Evolutionary conservation across 1,140 invertebrate genomes (phyloP).

Genomic region (Medauroidea extradentata): DNA sequence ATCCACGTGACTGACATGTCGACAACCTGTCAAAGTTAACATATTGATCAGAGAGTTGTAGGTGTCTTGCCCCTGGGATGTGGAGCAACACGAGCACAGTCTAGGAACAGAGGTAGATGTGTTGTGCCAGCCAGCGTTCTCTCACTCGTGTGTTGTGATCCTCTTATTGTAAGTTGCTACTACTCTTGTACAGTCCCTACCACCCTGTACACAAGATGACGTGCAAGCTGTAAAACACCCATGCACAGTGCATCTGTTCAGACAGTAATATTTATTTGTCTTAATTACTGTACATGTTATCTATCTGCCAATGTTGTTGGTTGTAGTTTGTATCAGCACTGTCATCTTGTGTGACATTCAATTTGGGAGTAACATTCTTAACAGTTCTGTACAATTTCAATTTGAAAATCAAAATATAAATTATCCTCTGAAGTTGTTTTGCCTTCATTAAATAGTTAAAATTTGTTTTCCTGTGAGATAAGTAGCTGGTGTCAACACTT

Average conservation of each 20-base stretch:
- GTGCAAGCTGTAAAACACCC: not conserved
- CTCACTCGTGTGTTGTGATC: slow-evolving; percentile 14
- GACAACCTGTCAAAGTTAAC: too few species aligned
- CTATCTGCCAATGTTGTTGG: not conserved
- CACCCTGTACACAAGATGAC: not conserved
- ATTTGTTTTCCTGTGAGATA: too few species aligned
- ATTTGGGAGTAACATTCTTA: not conserved
- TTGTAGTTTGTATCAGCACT: not conserved
- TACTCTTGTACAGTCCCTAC: not conserved
- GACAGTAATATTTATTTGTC: not conserved
- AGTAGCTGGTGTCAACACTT: too few species aligned
- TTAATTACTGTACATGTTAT: not conserved
- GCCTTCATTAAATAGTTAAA: too few species aligned
- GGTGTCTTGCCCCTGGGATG: not conserved
- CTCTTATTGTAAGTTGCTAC: too few species aligned
- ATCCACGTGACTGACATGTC: too few species aligned
- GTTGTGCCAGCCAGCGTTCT: not conserved
- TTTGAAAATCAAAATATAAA: slow-evolving; percentile 8
- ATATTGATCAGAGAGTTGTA: too few species aligned
- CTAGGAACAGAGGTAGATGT: not conserved
- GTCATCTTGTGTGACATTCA: slow-evolving; percentile 3
- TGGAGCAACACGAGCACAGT: not conserved
- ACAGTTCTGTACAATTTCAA: not conserved
- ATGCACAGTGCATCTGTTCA: not conserved
- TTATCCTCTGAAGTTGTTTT: not conserved